Base-by-base conservation (phyloP, 2,797 vertebrate species). In the Microchirus variegatus region DNA sequence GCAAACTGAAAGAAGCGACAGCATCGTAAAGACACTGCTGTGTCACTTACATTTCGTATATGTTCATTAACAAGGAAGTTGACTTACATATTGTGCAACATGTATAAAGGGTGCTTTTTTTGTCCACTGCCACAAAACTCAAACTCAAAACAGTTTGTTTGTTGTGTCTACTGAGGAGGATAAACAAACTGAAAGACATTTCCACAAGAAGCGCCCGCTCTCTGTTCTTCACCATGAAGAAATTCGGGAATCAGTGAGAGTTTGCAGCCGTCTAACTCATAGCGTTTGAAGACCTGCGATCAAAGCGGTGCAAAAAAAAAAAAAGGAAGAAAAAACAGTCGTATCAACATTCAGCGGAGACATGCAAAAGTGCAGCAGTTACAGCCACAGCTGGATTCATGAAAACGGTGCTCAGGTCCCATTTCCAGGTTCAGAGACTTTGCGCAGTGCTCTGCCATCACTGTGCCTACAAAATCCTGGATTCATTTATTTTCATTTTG, bases 161-260 rank as follows among this genome's bases (percentile, higher is more conserved):
- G 69, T 41, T 41, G 17, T 60, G 48, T 62, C 42, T 61, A 10
- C 26, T 58, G 38, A 61, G 57, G 59, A 50, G 53, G 41, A 77
- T 47, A 72, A 80, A 69, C 51, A 63, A 0, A 2, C 46, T 46
- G 11, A 60, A 45, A 74, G 53, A 68, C 62, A 48, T 76, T 70
- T 73, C 61, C 56, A 53, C 22, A 54, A 63, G 59, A 57, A 51
- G 38, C 17, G 9, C 17, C 6, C 16, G 50, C 41, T 56, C 12
- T 67, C 18, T 69, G 59, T 57, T 77, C 44, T 14, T 41, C 15
- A 31, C 9, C 59, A 49, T 60, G 10, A 59, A 58, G 48, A 63
- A 49, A 68, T 16, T 15, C 41, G 3, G 40, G 18, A 59, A 19
- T 14, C 14, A 0, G 4, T 53, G 38, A 44, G 56, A 22, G 22